phyloP scores from a whole-genome alignment of 2,113 vertebrate species.

The Melanotaenia duboulayi region DNA sequence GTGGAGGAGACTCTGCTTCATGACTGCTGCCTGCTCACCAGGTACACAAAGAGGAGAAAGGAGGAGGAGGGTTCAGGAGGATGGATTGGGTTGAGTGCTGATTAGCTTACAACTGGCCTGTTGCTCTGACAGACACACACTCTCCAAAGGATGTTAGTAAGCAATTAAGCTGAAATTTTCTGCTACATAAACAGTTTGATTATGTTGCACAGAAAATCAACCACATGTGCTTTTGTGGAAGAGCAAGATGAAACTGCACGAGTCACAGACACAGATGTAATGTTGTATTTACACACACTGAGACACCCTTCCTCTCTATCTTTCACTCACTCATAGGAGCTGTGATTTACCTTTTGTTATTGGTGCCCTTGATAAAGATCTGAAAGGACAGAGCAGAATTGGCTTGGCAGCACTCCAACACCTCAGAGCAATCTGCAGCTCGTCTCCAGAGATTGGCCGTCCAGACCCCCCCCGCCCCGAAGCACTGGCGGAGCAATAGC shows the following conservation, averaged over 20 bases:
- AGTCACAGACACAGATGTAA: conserved; percentile 12
- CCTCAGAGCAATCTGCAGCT: conserved; percentile 65
- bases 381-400: conserved; percentile 72
- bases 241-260: not conserved
- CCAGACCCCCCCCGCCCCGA: conserved; percentile 40
- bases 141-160: not conserved
- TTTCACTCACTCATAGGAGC: conserved; percentile 43
- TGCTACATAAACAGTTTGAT: not conserved
- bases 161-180: conserved; percentile 4
- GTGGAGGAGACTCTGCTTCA: conserved; percentile 91
- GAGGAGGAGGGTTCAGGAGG: not conserved
- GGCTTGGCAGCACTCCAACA: conserved; percentile 71
- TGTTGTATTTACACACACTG: not conserved
- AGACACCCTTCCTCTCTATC: conserved; percentile 1
- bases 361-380: conserved; percentile 74
- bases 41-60: conserved; percentile 75
- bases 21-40: conserved; percentile 92
- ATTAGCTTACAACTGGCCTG: conserved; percentile 23
- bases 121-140: conserved; percentile 18
- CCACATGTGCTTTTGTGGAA: not conserved
- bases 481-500: conserved; percentile 10
- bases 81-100: not conserved
- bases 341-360: conserved; percentile 69
- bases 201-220: not conserved
- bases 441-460: conserved; percentile 52